Evolutionary conservation across 2,797 vertebrate species (phyloP).

Genomic region (Gouania willdenowi): DNA sequence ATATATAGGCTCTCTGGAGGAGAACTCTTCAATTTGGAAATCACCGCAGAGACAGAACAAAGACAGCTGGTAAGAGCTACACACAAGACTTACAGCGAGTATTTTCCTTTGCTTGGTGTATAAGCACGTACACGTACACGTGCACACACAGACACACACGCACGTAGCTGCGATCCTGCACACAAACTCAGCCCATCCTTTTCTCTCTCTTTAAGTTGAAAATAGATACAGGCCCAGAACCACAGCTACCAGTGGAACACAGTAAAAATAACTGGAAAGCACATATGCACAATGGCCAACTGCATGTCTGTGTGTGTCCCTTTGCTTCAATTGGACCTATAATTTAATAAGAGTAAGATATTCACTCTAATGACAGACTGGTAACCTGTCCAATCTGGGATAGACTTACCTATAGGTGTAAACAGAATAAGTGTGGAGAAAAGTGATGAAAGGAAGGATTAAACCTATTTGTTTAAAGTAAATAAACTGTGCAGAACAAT

Average conservation of each 20-base stretch:
- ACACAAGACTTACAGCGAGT: slow-evolving; percentile 32
- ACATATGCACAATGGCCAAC: slow-evolving; percentile 10
- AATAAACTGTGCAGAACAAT: too few species aligned
- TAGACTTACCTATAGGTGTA: too few species aligned
- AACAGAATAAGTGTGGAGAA: too few species aligned
- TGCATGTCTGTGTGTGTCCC: slow-evolving; percentile 15
- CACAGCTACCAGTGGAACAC: slow-evolving; percentile 62
- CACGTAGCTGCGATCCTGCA: too few species aligned
- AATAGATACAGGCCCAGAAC: slow-evolving; percentile 63
- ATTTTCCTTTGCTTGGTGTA: slow-evolving; percentile 28
- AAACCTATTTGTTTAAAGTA: too few species aligned
- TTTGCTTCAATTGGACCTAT: too few species aligned
- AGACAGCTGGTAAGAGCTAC: slow-evolving; percentile 52
- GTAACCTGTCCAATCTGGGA: too few species aligned
- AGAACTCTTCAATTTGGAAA: slow-evolving; percentile 58
- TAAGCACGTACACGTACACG: slow-evolving; percentile 8
- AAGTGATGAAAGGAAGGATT: too few species aligned
- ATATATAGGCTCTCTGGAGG: slow-evolving; percentile 32
- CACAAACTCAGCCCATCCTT: slow-evolving; percentile 47
- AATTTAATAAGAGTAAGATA: too few species aligned
- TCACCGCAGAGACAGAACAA: slow-evolving; percentile 56
- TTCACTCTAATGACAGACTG: too few species aligned
- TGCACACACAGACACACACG: neutral
- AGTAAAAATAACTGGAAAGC: slow-evolving; percentile 56
- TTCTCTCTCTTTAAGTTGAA: slow-evolving; percentile 62